phyloP scores from a whole-genome alignment of 2,797 vertebrate species.

The Diplodus puntazzo region DNA sequence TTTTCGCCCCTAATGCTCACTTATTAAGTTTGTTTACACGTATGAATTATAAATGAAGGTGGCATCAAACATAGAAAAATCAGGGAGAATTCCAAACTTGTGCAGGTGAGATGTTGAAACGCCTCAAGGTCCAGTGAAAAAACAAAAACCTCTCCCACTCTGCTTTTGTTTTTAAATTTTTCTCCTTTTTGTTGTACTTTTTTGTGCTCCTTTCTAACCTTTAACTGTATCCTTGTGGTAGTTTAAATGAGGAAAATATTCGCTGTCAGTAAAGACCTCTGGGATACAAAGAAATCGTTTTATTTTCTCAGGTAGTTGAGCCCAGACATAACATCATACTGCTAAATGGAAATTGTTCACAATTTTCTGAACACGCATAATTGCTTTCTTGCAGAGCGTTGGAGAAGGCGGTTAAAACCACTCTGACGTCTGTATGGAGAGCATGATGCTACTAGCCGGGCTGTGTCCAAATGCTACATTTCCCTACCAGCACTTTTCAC shows the following conservation, averaged over 20 bases:
- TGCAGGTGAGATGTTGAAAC: constrained; percentile 35
- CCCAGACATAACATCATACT: no score
- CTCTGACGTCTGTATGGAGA: no score
- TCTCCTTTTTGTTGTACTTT: no score
- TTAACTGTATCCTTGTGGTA: not conserved
- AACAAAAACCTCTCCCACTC: not conserved
- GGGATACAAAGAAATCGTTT: no score
- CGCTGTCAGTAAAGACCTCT: no score
- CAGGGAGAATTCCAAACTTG: constrained; percentile 7
- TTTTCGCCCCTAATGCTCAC: not conserved
- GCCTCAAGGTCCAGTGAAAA: not conserved
- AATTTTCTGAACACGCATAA: no score
- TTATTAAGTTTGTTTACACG: constrained; percentile 41
- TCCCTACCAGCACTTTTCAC: no score
- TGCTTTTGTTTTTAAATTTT: not conserved
- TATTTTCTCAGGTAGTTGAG: no score
- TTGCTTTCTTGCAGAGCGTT: no score
- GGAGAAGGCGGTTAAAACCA: no score
- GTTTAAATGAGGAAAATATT: not conserved
- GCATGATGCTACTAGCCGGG: not conserved
- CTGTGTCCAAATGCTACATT: no score
- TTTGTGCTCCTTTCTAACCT: not conserved
- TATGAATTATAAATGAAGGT: constrained; percentile 47
- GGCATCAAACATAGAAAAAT: constrained; percentile 27
- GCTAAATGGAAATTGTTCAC: no score